Base-by-base conservation (phyloP, 2,888 invertebrate species). In the Enchytraeus crypticus region DNA sequence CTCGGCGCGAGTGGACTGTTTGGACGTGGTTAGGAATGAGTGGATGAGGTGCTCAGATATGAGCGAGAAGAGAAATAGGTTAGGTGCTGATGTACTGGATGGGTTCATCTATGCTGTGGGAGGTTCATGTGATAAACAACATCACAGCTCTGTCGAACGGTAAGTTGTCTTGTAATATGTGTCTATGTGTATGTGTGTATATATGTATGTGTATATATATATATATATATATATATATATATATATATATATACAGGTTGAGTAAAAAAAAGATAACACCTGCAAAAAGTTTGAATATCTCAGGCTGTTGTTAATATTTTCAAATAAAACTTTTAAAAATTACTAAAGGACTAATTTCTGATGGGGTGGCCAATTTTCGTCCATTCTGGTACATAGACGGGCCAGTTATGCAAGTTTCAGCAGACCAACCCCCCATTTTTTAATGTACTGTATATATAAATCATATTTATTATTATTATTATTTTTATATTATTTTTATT, bases 71-170 rank as follows among this genome's bases (percentile, higher is more conserved):
- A 82, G 93, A 53, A 91, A 92, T 78, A 84, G 93, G 72, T 88
- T 92, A 26, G 92, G 92, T 5, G 92, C 92, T 4, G 91, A 90
- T n/a, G 91, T 92, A 34, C 89, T 93, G 86, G 92, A 93, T 74
- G 90, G 89, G 29, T 81, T 89, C 66, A 81, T 93, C 60, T 93
- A 93, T 76, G 92, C 92, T 3, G 90, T 92, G 0, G 93, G 93
- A 0, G 93, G 93, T 0, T 90, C 91, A 3, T 87, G 89, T 5
- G 90, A 89, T 23, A 84, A 86, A 3, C 87, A 87, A 71, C 90
- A 89, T 78, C 92, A 92, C 74, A 88, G 85, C 75, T 87, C 88
- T 62, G 92, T 92, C 2, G 93, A 93, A 84, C 89, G 87, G 89
- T 90, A 76, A 81, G 84, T 70, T 54, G 43, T 11, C 5, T 55